Base-by-base conservation (phyloP, 2,797 vertebrate genomes). In the Lithobates pipiens region DNA sequence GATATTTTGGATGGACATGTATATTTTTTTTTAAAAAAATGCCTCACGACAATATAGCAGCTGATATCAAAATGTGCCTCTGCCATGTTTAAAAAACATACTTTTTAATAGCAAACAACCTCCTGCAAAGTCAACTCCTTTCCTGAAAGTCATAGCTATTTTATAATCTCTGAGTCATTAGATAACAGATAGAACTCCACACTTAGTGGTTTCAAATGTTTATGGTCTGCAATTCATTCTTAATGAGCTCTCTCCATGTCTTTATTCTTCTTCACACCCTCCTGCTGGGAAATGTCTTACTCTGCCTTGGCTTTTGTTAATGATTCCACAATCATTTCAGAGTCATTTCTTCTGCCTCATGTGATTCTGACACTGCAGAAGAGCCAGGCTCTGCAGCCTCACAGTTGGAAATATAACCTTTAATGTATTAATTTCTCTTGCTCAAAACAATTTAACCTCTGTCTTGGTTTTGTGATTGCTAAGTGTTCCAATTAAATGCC, bases 381-480 rank as follows among this genome's bases (percentile, higher is more conserved):
- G 94, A 93, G 92, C 93, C 92, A 86, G 89, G 91, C 94, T 94
- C 94, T 91, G 91, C 93, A 92, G 94, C 93, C 93, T 93, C 95
- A 68, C 95, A 94, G 94, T 93, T 93, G 95, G 95, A 94, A 94
- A 93, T 93, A 93, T 95, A 96, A 95, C 95, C 95, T 95, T 96
- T 95, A 95, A 95, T 95, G 93, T 94, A 95, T 95, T 96, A 95
- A 95, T 96, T 95, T 95, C 93, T 95, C 94, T 94, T 94, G 93
- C 95, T 94, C 95, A 95, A 95, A 95, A 96, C 95, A 95, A 95
- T 94, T 95, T 96, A 95, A 95, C 95, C 95, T 95, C 95, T 92
- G 93, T 93, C 94, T 93, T 94, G 94, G 94, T 93, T 95, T 94
- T 94, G 92, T 94, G 94, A 95, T 95, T 95, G 93, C 93, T 94